Conservation (phyloP, 2,888 invertebrate genomes). For the Phalera bucephala region DNA sequence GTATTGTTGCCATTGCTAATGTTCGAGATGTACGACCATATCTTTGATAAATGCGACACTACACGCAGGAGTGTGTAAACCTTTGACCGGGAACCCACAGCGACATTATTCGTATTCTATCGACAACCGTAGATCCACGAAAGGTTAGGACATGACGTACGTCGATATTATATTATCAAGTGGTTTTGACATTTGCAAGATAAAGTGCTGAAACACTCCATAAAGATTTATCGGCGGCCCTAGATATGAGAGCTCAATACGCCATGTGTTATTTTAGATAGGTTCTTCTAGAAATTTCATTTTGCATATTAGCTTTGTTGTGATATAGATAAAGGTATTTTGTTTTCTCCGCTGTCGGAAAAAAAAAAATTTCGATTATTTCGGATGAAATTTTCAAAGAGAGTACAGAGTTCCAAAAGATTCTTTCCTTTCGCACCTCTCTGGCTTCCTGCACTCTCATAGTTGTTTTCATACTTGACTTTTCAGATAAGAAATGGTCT, state of each 20-base stretch:
- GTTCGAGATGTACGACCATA: constrained; percentile 51
- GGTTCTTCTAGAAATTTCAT: not conserved
- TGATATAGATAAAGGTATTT: too few relatives aligned
- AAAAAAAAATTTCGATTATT: too few relatives aligned
- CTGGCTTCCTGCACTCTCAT: too few relatives aligned
- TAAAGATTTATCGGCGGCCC: constrained; percentile 12
- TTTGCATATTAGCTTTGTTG: too few relatives aligned
- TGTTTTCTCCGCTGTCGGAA: too few relatives aligned
- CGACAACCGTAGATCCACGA: constrained; percentile 27
- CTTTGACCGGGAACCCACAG: constrained; percentile 47
- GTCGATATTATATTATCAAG: constrained; percentile 23
- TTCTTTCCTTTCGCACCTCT: too few relatives aligned
- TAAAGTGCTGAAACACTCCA: constrained; percentile 10
- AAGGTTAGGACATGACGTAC: constrained; percentile 25
- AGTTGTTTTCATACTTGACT: too few relatives aligned
- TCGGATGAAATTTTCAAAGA: too few relatives aligned
- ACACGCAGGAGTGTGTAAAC: constrained; percentile 39
- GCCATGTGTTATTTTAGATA: constrained; percentile 2
- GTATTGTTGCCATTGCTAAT: constrained; percentile 62
- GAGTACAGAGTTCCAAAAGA: too few relatives aligned
- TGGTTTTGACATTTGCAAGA: constrained; percentile 10
- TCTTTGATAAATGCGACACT: constrained; percentile 60
- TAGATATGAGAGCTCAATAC: constrained; percentile 8
- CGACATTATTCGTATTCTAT: constrained; percentile 44
- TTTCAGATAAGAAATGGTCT: too few relatives aligned